Percentiles rank a stretch among this genome's conserved stretches.
Evolutionary conservation across 2,888 invertebrate genomes (phyloP).

Genomic region (Sphaerophoria rueppellii): DNA sequence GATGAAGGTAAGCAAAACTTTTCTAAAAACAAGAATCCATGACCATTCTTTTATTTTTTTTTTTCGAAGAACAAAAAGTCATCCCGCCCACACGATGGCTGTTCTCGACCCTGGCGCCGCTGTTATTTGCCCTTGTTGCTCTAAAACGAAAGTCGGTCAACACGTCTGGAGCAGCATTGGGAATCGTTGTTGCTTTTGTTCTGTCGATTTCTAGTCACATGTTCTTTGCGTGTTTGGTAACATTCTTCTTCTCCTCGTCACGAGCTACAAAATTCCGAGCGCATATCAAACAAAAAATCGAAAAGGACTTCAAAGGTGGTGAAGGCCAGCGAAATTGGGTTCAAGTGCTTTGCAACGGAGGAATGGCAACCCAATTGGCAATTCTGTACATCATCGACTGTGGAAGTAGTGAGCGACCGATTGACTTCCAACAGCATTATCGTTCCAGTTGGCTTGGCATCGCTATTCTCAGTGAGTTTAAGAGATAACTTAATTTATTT

Average conservation of each 20-base stretch:
- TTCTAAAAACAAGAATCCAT: not conserved
- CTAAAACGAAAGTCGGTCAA: slow-evolving; percentile 87
- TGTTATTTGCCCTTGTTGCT: slow-evolving; percentile 87
- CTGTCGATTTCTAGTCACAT: slow-evolving; percentile 90
- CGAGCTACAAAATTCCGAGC: slow-evolving; percentile 90
- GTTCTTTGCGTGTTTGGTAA: slow-evolving; percentile 88
- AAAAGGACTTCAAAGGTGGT: slow-evolving; percentile 90
- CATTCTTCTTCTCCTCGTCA: slow-evolving; percentile 91
- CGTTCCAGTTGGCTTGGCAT: slow-evolving; percentile 92
- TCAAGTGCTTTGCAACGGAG: slow-evolving; percentile 93
- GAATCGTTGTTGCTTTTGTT: slow-evolving; percentile 88
- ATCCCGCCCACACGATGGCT: slow-evolving; percentile 81
- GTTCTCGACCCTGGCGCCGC: slow-evolving; percentile 83
- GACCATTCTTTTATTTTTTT: not conserved
- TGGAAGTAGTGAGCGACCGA: slow-evolving; percentile 89
- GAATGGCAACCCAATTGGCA: slow-evolving; percentile 91
- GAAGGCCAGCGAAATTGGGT: slow-evolving; percentile 95
- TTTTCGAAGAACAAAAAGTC: slow-evolving; percentile 76
- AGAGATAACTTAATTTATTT: not conserved
- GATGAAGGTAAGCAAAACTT: slow-evolving; percentile 83
- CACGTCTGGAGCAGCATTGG: slow-evolving; percentile 88
- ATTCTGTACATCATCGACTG: slow-evolving; percentile 90
- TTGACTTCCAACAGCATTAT: slow-evolving; percentile 90
- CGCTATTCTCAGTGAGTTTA: slow-evolving; percentile 86
- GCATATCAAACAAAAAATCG: slow-evolving; percentile 86